Conservation (phyloP, 2,113 vertebrate genomes). For the Circaetus gallicus region DNA sequence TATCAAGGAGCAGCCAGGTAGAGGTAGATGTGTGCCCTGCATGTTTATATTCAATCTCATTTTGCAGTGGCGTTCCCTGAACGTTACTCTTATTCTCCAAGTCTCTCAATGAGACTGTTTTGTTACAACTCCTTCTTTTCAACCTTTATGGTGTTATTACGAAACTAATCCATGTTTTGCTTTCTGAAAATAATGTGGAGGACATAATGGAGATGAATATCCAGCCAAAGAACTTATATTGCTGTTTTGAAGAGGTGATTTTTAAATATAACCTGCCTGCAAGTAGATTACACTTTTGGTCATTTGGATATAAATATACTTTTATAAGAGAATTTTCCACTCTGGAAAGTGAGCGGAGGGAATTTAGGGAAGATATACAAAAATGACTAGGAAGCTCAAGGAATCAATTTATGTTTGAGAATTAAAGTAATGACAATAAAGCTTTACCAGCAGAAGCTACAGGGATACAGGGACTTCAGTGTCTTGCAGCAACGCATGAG, state of each 20-base stretch:
- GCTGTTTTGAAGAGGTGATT: background rate
- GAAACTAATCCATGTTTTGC: background rate
- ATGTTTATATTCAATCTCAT: background rate
- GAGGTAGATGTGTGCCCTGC: fast-evolving
- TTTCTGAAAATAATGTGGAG: background rate
- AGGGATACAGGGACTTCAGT: background rate
- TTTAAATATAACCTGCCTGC: background rate
- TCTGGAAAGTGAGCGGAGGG: background rate
- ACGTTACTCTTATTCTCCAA: background rate
- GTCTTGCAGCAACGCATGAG: background rate
- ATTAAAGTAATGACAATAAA: background rate
- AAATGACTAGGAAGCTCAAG: background rate
- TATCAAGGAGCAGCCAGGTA: background rate
- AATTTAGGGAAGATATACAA: background rate
- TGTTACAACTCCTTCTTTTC: background rate
- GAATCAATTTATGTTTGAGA: background rate
- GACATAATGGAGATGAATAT: background rate
- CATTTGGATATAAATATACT: background rate
- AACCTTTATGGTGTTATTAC: background rate
- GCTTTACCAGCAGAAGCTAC: background rate
- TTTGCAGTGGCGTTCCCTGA: background rate
- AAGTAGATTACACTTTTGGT: background rate
- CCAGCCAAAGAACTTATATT: background rate
- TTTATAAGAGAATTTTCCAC: background rate
- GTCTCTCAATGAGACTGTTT: background rate